A percentile compares a stretch with the other conserved stretches of the same genome.
These are phyloP conservation scores for Bufotes viridis DNA, from an alignment of 2,797 vertebrate species.

Conservation along the genomic window DNA sequence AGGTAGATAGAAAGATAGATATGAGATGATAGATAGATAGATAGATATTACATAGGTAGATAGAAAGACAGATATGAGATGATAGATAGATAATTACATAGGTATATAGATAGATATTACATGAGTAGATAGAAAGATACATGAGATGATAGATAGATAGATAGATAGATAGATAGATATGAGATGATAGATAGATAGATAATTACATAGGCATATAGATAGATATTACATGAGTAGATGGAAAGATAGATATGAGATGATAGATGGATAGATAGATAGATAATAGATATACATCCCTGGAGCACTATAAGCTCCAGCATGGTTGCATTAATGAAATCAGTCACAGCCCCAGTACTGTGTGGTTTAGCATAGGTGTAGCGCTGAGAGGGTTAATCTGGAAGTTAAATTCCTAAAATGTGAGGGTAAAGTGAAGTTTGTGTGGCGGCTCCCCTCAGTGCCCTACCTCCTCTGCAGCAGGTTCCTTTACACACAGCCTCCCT, in stretches of 20 bases:
- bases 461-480: conserved; percentile 37
- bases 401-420: conserved; percentile 27
- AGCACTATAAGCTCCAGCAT: background rate
- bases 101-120: background rate
- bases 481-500: conserved; percentile 56
- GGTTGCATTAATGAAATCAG: background rate
- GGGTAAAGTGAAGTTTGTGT: conserved; percentile 29
- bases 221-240: no score
- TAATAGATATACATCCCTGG: background rate
- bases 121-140: no score
- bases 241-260: no score
- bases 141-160: no score
- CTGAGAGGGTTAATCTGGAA: conserved; percentile 36
- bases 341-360: background rate
- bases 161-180: no score
- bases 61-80: no score
- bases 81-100: background rate
- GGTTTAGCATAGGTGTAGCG: background rate
- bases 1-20: background rate
- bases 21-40: background rate
- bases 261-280: background rate
- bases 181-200: no score
- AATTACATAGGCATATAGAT: no score
- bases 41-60: background rate
- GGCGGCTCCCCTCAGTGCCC: conserved; percentile 20